Conservation (phyloP, 1,140 invertebrate genomes). For the Phenacoccus solenopsis region DNA sequence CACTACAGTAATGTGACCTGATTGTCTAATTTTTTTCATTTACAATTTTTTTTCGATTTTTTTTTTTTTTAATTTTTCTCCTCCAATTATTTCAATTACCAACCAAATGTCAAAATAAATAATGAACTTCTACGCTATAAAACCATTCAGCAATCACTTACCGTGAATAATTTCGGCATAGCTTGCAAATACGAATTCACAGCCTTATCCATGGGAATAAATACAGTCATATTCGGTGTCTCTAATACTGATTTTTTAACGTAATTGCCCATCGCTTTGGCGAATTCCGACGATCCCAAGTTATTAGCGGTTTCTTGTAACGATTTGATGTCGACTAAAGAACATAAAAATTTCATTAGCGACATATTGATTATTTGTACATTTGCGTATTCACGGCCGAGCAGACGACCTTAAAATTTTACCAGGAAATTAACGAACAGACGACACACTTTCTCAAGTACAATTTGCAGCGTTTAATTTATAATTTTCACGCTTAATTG, state of each 20-base stretch:
- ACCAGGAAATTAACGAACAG: neutral
- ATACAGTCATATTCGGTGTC: constrained; percentile 20
- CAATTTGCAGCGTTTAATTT: neutral
- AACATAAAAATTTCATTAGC: constrained; percentile 10
- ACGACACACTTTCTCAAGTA: neutral
- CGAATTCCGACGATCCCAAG: constrained; percentile 16
- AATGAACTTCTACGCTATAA: too few species aligned
- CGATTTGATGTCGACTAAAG: constrained; percentile 22
- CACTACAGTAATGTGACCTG: too few species aligned
- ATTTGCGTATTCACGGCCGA: neutral
- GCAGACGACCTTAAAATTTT: neutral
- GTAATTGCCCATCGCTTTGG: constrained; percentile 15
- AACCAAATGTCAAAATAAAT: too few species aligned
- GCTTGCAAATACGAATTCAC: neutral
- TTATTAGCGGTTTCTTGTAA: constrained; percentile 19
- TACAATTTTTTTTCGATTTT: too few species aligned
- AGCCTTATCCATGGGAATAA: constrained; percentile 20
- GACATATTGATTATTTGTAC: too few species aligned
- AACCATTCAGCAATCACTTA: too few species aligned
- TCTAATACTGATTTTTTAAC: constrained; percentile 14
- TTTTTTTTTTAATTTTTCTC: too few species aligned
- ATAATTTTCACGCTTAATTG: neutral
- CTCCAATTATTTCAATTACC: too few species aligned
- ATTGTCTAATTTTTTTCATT: too few species aligned
- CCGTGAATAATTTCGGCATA: neutral